Base-by-base conservation (phyloP, 1,140 invertebrate genomes). In the Caenorhabditis tropicalis region DNA sequence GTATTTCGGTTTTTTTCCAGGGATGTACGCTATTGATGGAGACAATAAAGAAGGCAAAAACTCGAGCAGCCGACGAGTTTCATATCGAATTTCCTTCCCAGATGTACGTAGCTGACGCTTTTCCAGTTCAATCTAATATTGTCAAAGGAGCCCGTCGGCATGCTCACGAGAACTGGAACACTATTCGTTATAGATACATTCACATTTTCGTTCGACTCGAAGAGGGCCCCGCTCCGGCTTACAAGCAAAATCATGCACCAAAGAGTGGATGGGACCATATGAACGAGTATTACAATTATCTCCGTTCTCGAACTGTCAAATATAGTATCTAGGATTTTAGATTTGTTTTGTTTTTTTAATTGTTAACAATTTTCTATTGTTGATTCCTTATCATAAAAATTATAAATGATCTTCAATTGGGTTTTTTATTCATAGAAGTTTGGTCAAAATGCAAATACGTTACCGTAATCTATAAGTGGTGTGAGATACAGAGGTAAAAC, bases 81-180 rank as follows among this genome's bases (percentile, higher is more conserved):
- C 82, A 89, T 46, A 88, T 90, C 60, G 86, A 87, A 48, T 84
- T 87, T 39, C 87, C 90, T 1, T 70, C 56, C 7, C 81, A 90
- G 27, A 90, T 91, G 89, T 91, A 87, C 58, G 87, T 90, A 2
- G 91, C 89, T 29, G 89, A 90, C 79, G 83, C 86, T 5, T 90
- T 90, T 74, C 82, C 85, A 1, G 84, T 90, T 70, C 89, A 90
- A 79, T 85, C 48, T 24, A 86, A 91, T 51, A 90, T 90, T 49
- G 51, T 91, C 74, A 90, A 90, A 79, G 84, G 91, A 36, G 79
- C 58, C 21, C 60, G 88, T 56, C 60, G 89, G 79, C 89, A 91
- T 39, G 90, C 89, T 29, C 88, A 88, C 29, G 90, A 91, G 27
- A 70, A 86, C 31, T 90, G 89, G 89, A 39, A 85, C 27, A 31